Base-by-base conservation (phyloP, 92 coral and sea anemone species). In the Pocillopora meandrina region DNA sequence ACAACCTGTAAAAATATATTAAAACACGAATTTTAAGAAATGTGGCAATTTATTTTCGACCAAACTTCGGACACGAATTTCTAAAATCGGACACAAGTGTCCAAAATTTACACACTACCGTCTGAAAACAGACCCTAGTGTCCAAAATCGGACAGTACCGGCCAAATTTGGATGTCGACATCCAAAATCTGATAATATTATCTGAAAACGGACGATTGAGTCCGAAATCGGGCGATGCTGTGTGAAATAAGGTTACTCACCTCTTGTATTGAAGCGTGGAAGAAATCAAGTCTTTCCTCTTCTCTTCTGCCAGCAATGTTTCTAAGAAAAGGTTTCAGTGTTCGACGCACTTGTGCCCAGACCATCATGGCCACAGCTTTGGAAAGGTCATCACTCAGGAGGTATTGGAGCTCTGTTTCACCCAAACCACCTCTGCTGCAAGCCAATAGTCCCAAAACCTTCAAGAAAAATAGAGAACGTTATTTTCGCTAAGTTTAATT, bases 261-360 rank as follows among this genome's bases (percentile, higher is more conserved):
- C 90, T 93, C 88, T 56, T 87, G 86, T 66, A 93, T 93, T 14
- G 96, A 93, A 18, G 94, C 96, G 34, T 93, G 96, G 88, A 93
- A 90, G 74, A 88, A 93, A 36, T 93, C 96, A 42, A 93, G 89
- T 56, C 91, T 85, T 66, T 93, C 96, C 74, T 93, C 92, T 55
- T 82, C 85, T 56, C 92, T 89, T 23, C 74, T 85, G 55, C 80
- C 85, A 36, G 87, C 80, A 65, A 87, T 75, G 66, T 84, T 90
- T 71, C 96, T 90, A 26, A 93, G 76, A 83, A 91, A 90, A 16
- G 94, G 96, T 63, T 85, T 91, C 34, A 93, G 84, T 10, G 93
- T 89, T 18, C 96, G 94, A 70, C 96, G 81, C 35, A 92, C 91
- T 55, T 85, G 79, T 15, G 91, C 96, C 96, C 96, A 93, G 62